Conservation (phyloP, 2,113 vertebrate genomes). For the Cebidichthys violaceus region DNA sequence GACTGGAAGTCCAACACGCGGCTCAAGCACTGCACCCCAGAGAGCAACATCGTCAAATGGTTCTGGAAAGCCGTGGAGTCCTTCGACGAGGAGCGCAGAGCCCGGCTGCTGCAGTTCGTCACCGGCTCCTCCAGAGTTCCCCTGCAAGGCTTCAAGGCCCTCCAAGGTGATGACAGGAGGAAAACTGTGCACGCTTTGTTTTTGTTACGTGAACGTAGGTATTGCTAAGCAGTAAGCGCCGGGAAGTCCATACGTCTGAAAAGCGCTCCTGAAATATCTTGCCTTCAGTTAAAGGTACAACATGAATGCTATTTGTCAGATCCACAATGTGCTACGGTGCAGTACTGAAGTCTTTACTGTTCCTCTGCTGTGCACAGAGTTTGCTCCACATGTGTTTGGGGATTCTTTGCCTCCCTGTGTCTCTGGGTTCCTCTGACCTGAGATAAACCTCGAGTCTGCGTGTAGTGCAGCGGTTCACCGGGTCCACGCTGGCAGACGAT, state of each 20-base stretch:
- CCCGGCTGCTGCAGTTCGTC: conserved; percentile 96
- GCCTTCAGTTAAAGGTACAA: neutral
- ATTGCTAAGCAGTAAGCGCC: neutral
- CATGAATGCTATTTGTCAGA: neutral
- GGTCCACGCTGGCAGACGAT: conserved; percentile 48
- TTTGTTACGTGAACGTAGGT: neutral
- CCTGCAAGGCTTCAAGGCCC: conserved; percentile 98
- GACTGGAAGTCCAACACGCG: conserved; percentile 99
- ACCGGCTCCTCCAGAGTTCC: conserved; percentile 97
- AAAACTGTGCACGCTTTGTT: neutral
- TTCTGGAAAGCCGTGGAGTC: conserved; percentile 99
- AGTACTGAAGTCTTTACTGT: neutral
- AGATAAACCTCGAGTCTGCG: conserved; percentile 40
- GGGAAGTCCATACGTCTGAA: neutral
- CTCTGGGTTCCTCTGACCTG: conserved; percentile 38
- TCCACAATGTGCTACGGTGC: neutral
- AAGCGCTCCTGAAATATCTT: neutral
- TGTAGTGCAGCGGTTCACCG: conserved; percentile 22
- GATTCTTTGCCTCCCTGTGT: conserved; percentile 28
- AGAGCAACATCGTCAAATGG: conserved; percentile 98
- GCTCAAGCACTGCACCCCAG: conserved; percentile 97
- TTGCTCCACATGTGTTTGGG: conserved; percentile 1
- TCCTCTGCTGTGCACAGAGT: neutral
- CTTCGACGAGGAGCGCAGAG: conserved; percentile 95
- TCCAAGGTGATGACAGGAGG: conserved; percentile 87